A percentile compares a stretch with the other conserved stretches of the same genome.
Evolutionary conservation across 2,797 vertebrate genomes (phyloP).

Genomic region (Dendrocincla tyrannina): DNA sequence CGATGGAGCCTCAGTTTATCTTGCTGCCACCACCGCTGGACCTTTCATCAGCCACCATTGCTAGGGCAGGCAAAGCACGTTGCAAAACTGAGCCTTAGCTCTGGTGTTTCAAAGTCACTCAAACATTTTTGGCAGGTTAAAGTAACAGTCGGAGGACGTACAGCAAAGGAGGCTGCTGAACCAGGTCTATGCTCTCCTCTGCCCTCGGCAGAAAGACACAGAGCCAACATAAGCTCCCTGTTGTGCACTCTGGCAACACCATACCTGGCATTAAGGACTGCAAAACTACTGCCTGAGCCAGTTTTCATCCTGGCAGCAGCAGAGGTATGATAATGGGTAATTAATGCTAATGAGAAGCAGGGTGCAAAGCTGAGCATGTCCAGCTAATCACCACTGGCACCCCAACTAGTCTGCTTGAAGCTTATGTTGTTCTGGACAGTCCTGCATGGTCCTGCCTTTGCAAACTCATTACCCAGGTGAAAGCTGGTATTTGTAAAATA

Average conservation of each 20-base stretch:
- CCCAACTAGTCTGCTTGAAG: not conserved
- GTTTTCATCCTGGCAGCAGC: constrained; percentile 28
- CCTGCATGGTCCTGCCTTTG: not conserved
- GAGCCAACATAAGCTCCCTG: not conserved
- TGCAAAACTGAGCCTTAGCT: not conserved
- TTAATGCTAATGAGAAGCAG: constrained; percentile 49
- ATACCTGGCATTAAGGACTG: not conserved
- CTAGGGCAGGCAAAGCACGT: accelerated
- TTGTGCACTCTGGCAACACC: not conserved
- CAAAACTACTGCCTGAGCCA: not conserved
- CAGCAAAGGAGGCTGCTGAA: not conserved
- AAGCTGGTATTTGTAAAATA: not conserved
- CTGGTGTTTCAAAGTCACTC: not conserved
- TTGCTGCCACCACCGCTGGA: accelerated
- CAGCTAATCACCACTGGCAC: constrained; percentile 1
- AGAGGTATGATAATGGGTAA: constrained; percentile 17
- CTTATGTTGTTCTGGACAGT: not conserved
- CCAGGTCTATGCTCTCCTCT: not conserved
- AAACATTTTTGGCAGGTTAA: not conserved
- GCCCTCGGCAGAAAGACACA: not conserved
- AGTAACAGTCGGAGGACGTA: not conserved
- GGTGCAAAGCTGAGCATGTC: not conserved
- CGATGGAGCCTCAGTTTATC: not conserved
- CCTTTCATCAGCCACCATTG: accelerated
- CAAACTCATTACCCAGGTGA: not conserved